Conservation (phyloP, 2,888 invertebrate genomes). For the Melipona bicolor region DNA sequence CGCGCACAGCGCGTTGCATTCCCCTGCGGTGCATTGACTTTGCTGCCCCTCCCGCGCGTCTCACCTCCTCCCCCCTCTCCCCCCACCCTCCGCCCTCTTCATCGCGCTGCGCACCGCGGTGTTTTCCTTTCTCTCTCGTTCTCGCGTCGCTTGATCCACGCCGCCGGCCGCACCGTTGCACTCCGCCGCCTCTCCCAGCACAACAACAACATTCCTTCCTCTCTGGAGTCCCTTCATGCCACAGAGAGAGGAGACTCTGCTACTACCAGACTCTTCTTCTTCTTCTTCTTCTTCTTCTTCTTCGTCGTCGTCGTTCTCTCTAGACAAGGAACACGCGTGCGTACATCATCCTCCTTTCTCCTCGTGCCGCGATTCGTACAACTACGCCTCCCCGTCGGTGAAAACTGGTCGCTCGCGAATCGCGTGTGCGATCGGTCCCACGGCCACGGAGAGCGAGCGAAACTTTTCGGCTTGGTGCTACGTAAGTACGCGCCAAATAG, state of each 20-base stretch:
- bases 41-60: slow-evolving; percentile 68
- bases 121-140: slow-evolving; percentile 32
- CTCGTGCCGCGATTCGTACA: slow-evolving; percentile 2
- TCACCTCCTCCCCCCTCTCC: slow-evolving; percentile 31
- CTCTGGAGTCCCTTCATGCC: slow-evolving; percentile 75
- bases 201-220: slow-evolving; percentile 82
- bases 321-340: slow-evolving; percentile 24
- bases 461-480: slow-evolving; percentile 40
- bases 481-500: not conserved
- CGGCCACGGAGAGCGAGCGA: slow-evolving; percentile 51
- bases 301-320: slow-evolving; percentile 11
- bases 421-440: slow-evolving; percentile 68
- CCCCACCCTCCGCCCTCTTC: slow-evolving; percentile 37
- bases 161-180: slow-evolving; percentile 64
- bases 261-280: slow-evolving; percentile 71
- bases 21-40: slow-evolving; percentile 83
- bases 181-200: slow-evolving; percentile 77
- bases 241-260: slow-evolving; percentile 63
- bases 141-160: slow-evolving; percentile 55
- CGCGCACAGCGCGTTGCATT: slow-evolving; percentile 77
- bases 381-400: slow-evolving; percentile 45
- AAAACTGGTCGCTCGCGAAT: slow-evolving; percentile 71
- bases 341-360: not conserved
- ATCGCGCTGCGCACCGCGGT: slow-evolving; percentile 42
- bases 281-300: not conserved